Conservation (phyloP, 1,140 invertebrate species). For the Meteorus sp. region DNA sequence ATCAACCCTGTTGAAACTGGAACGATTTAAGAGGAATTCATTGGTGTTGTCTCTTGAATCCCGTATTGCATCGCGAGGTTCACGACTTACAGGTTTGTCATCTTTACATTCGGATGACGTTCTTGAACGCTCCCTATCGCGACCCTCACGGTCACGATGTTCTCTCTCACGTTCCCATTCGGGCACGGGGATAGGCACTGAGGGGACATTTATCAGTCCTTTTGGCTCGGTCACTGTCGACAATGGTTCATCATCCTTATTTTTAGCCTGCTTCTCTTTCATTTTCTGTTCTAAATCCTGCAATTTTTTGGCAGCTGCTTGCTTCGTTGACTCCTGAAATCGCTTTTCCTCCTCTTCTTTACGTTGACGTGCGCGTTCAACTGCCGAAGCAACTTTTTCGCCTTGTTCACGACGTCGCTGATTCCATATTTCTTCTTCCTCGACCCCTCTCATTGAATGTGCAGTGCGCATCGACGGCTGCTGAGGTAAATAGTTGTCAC, state of each 20-base stretch:
- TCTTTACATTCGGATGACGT: constrained; percentile 62
- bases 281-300: constrained; percentile 66
- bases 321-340: constrained; percentile 64
- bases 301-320: constrained; percentile 66
- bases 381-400: constrained; percentile 70
- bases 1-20: constrained; percentile 36
- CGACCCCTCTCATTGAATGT: constrained; percentile 53
- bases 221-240: constrained; percentile 51
- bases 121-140: constrained; percentile 52
- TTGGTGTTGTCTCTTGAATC: constrained; percentile 32
- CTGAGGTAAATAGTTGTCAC: constrained; percentile 24
- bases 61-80: constrained; percentile 34
- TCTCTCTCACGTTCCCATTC: constrained; percentile 65
- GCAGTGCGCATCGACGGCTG: constrained; percentile 33
- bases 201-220: constrained; percentile 47
- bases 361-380: constrained; percentile 74
- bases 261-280: constrained; percentile 58
- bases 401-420: constrained; percentile 69
- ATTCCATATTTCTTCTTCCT: constrained; percentile 77
- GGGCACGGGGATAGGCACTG: constrained; percentile 58
- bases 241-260: constrained; percentile 46
- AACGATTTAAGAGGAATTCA: constrained; percentile 33
- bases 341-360: constrained; percentile 83
- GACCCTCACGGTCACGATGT: constrained; percentile 47
- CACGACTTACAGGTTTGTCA: constrained; percentile 40